phyloP scores from a whole-genome alignment of 2,113 vertebrate genomes.

The Diadophis punctatus region DNA sequence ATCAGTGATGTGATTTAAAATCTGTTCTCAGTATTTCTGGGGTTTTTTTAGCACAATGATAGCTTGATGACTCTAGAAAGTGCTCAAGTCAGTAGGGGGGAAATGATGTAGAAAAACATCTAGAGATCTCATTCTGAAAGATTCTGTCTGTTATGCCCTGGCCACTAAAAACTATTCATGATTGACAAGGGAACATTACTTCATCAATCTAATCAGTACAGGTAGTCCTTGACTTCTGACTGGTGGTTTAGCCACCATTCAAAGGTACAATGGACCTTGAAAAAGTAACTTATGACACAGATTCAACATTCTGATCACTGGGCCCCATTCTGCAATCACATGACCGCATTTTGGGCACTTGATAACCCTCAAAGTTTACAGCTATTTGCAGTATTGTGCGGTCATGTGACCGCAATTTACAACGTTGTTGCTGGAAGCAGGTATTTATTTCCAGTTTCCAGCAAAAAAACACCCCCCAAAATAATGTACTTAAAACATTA shows the following conservation, averaged over 20 bases:
- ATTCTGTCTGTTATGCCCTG: background rate
- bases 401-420: too few species aligned
- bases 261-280: background rate
- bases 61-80: background rate
- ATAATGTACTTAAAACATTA: too few species aligned
- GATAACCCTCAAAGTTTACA: too few species aligned
- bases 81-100: background rate
- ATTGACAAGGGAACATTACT: background rate
- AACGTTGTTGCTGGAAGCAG: too few species aligned
- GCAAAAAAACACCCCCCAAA: too few species aligned
- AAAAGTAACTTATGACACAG: background rate
- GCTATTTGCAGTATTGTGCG: too few species aligned
- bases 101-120: background rate
- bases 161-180: background rate
- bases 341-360: too few species aligned
- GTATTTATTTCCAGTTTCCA: too few species aligned
- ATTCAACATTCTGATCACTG: background rate
- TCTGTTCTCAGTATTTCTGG: background rate
- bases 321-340: background rate
- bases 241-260: background rate
- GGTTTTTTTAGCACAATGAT: background rate
- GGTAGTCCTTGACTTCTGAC: background rate
- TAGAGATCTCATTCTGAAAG: background rate
- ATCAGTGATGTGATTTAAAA: background rate
- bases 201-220: background rate